Evolutionary conservation across 2,113 vertebrate genomes (phyloP), one percentile per base, ranked within the genome.

Genomic region (Crotalus helleri): DNA sequence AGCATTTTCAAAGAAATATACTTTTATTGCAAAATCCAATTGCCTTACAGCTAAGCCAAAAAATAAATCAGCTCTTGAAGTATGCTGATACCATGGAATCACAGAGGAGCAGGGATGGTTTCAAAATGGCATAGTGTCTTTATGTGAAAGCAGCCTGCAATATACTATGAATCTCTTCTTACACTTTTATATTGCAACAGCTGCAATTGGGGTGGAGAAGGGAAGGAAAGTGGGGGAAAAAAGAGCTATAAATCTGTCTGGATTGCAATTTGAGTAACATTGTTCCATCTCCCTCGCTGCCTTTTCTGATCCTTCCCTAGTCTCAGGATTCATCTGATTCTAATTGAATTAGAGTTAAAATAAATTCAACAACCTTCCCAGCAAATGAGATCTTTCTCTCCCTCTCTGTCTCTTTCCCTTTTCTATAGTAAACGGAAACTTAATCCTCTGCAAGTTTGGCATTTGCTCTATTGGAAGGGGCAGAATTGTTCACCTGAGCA

Each of bases 181-280:
- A 86, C 87, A 49, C 4, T 90, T 94, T 46, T 91, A 59, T n/a
- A 55, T 39, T 39, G 17, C 90, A 12, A 61, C 44, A 46, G 92
- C 90, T 88, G 85, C 26, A 86, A 92, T 74, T 57, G 96, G 86
- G 88, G 11, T 81, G 33, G 69, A 81, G 69, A 39, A 81, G 88
- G 53, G 87, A 33, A 19, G 19, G 29, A 85, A 88, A 92, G 86
- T 69, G 74, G 51, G n/a, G 13, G 0, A 2, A 4, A 5, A 54
- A 86, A 3, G 58, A 85, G 89, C 91, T 29, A 91, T 93, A 87
- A 93, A 92, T 94, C 44, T 94, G 21, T 24, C 24, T 53, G 54
- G 21, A 87, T 91, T 88, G 10, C 95, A 87, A 92, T 49, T 87
- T 64, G 24, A 85, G 33, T 90, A 89, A 94, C 74, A 61, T 95